Percentiles rank a stretch among this genome's conserved stretches.
phyloP scores from a whole-genome alignment of 1,140 invertebrate genomes.

The Ditylenchus dipsaci region DNA sequence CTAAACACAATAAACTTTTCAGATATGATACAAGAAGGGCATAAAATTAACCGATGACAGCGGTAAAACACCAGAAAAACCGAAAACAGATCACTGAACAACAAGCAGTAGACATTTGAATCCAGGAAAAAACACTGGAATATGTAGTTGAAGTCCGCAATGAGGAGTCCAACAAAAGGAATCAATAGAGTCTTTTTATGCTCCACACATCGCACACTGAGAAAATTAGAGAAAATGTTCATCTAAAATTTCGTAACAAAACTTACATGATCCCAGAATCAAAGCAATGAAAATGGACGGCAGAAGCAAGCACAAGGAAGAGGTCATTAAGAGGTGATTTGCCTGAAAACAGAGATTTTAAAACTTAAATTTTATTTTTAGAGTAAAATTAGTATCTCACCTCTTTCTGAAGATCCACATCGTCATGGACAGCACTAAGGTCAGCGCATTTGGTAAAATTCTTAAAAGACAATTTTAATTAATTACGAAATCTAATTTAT shows the following conservation, averaged over 20 bases:
- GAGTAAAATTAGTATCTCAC: background rate
- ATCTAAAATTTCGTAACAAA: background rate
- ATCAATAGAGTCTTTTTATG: conserved; percentile 42
- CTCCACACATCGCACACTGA: conserved; percentile 48
- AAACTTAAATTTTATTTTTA: background rate
- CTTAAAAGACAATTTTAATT: background rate
- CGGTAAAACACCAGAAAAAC: conserved; percentile 47
- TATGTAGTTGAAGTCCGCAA: conserved; percentile 47
- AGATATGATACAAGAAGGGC: background rate
- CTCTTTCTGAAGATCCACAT: conserved; percentile 37
- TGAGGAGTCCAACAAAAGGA: conserved; percentile 46
- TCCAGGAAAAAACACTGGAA: conserved; percentile 38
- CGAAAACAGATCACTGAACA: conserved; percentile 48
- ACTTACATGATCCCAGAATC: conserved; percentile 45
- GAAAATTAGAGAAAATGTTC: conserved; percentile 8
- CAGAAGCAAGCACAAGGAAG: conserved; percentile 41
- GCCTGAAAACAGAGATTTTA: no score
- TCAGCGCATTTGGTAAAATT: conserved; percentile 26
- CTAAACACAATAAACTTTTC: conserved; percentile 20
- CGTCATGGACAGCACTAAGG: conserved; percentile 27
- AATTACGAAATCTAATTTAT: background rate
- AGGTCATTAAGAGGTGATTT: conserved; percentile 40
- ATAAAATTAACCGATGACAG: conserved; percentile 39
- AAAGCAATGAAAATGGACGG: conserved; percentile 44
- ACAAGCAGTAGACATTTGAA: conserved; percentile 40